Percentiles rank a stretch among this genome's conserved stretches.
Conservation (phyloP, 1,140 invertebrate species). For the Bradysia coprophila region DNA sequence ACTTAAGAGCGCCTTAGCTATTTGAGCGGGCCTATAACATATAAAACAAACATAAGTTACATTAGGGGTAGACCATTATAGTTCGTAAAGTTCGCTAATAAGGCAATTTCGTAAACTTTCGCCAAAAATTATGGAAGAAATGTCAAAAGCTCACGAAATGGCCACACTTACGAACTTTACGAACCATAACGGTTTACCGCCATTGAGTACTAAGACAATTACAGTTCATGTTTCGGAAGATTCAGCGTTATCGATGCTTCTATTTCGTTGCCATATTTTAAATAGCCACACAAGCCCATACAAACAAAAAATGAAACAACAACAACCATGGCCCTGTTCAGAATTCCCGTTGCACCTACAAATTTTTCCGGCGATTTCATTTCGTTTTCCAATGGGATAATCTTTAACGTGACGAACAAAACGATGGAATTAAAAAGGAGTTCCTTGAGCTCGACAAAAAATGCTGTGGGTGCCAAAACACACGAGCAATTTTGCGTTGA, state of each 20-base stretch:
- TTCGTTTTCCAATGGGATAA: conserved; percentile 69
- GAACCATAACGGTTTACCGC: too few species aligned
- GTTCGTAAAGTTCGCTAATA: too few species aligned
- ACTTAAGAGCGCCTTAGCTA: conserved; percentile 57
- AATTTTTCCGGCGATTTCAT: conserved; percentile 61
- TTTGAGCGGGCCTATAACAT: conserved; percentile 43
- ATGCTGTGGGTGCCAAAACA: too few species aligned
- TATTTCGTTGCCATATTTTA: conserved; percentile 44
- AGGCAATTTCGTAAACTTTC: too few species aligned
- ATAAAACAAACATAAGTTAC: conserved; percentile 5
- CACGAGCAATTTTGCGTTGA: too few species aligned
- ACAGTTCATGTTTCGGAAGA: conserved; percentile 25
- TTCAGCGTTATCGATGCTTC: conserved; percentile 50
- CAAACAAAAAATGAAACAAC: conserved; percentile 51
- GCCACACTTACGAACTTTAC: too few species aligned
- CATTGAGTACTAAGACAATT: neutral
- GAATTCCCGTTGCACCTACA: conserved; percentile 45
- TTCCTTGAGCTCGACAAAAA: too few species aligned
- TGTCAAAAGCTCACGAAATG: neutral
- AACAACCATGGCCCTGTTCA: conserved; percentile 56
- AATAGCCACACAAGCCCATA: conserved; percentile 64
- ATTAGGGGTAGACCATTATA: too few species aligned
- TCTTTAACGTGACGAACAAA: too few species aligned
- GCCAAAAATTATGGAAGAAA: too few species aligned
- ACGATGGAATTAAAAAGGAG: too few species aligned